Evolutionary conservation across 1,140 invertebrate genomes (phyloP), one percentile per base, ranked within the genome.

Genomic region (Eriocheir sinensis): DNA sequence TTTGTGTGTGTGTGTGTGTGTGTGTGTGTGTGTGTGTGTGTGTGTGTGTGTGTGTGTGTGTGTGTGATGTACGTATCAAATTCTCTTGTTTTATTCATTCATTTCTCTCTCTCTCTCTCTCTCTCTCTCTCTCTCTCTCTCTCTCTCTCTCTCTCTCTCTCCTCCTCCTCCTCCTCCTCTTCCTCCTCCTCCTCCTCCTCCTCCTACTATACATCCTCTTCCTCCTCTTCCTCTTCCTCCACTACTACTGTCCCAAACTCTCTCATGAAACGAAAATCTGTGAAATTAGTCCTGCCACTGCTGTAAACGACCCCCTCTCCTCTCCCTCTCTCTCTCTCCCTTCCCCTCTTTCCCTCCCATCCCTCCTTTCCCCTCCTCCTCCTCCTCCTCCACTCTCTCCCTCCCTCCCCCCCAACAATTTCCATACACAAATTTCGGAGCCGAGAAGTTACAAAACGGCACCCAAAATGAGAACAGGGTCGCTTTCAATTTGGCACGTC

Each of bases 401-500:
- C 44, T 48, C 44, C 44, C 44, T 15, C 44, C 44, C 44, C 44
- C 44, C 44, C 44, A 4, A 4, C 94, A 92, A 95, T 95, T 95
- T 95, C 94, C 94, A 95, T 95, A 95, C 90, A 95, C 94, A 95
- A 95, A 95, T 95, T 95, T 89, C 94, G 89, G 72, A 91, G 30
- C 48, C 94, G 81, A 92, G 90, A 95, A 95, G 80, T 95, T 95
- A 95, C 94, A 95, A 95, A 95, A 95, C 86, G 94, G 83, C 94
- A 48, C 79, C 94, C 85, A 95, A 94, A 95, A 95, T 92, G 94
- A 95, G 90, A 88, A 95, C 94, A 95, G 91, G 40, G 89, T 72
- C 85, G 40, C 80, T 95, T 95, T 95, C 94, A 95, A 95, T 95
- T 95, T 95, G 91, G 89, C 94, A 95, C 94, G 94, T 95, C 94